These are phyloP conservation scores for Amblyopsis hoosieri DNA, from an alignment of 2,797 vertebrate genomes.

Conservation along the genomic window DNA sequence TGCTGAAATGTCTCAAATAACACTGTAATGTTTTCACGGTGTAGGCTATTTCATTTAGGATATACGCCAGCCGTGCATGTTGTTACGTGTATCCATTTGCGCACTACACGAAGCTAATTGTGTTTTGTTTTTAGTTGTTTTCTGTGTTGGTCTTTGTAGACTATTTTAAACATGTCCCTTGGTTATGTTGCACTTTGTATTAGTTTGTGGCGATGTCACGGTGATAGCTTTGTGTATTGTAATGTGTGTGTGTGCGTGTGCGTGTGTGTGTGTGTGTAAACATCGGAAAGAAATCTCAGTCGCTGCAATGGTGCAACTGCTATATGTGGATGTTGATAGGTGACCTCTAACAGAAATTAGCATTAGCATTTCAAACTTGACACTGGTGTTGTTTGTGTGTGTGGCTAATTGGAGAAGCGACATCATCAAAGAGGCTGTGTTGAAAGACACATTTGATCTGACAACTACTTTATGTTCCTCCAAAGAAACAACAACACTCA, in stretches of 20 bases:
- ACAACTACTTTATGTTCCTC: not conserved
- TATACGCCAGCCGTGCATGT: not conserved
- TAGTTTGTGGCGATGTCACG: not conserved
- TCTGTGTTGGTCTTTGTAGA: not conserved
- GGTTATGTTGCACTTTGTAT: not conserved
- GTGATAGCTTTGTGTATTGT: not conserved
- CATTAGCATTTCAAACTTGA: slow-evolving; percentile 19
- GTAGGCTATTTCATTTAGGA: not conserved
- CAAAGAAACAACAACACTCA: not conserved
- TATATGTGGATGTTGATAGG: too few species aligned
- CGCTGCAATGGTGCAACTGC: not conserved
- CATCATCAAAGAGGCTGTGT: slow-evolving; percentile 18
- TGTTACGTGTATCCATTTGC: too few species aligned
- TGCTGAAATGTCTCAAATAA: not conserved
- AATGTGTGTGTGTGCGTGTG: slow-evolving; percentile 4
- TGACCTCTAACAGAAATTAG: not conserved
- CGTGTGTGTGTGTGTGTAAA: slow-evolving; percentile 1
- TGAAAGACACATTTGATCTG: slow-evolving; percentile 8
- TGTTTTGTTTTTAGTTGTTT: not conserved
- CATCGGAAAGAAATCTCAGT: slow-evolving; percentile 1
- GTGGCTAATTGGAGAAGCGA: slow-evolving; percentile 12
- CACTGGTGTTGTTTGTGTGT: slow-evolving; percentile 5
- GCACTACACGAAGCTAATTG: too few species aligned
- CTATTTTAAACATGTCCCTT: not conserved
- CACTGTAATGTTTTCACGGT: not conserved